A percentile compares a stretch with the other conserved stretches of the same genome.
Evolutionary conservation across 2,888 invertebrate genomes (phyloP).

Genomic region (Orthosia cruda): DNA sequence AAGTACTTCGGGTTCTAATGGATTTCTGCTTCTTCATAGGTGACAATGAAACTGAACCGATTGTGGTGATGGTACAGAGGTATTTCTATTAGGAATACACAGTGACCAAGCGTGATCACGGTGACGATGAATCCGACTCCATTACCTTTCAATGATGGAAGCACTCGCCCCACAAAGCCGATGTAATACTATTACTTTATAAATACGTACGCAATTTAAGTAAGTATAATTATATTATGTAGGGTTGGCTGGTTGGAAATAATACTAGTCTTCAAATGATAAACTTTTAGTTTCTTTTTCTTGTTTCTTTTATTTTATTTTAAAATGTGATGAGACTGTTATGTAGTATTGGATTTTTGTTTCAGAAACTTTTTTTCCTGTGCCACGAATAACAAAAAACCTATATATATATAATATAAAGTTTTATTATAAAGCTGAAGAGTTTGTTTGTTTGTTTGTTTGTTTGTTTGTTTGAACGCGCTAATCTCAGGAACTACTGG

Average conservation of each 20-base stretch:
- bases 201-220: conserved; percentile 51
- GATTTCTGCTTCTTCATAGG: conserved; percentile 23
- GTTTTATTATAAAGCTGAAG: too few relatives aligned
- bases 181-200: conserved; percentile 70
- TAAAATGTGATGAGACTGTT: too few relatives aligned
- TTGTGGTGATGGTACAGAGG: conserved; percentile 16
- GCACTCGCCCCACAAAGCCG: conserved; percentile 67
- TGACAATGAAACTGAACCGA: conserved; percentile 32
- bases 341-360: too few relatives aligned
- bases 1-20: conserved; percentile 34
- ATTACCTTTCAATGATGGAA: conserved; percentile 59
- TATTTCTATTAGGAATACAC: conserved; percentile 39
- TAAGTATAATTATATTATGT: conserved; percentile 54
- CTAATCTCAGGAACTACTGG: too few relatives aligned
- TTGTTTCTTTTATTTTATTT: too few relatives aligned
- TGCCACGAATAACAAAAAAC: too few relatives aligned
- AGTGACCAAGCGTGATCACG: conserved; percentile 36
- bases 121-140: conserved; percentile 49
- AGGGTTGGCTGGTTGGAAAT: conserved; percentile 38
- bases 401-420: too few relatives aligned
- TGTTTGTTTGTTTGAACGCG: too few relatives aligned
- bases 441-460: too few relatives aligned
- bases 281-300: too few relatives aligned
- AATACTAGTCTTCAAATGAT: not conserved
- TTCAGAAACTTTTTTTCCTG: not conserved